phyloP scores from a whole-genome alignment of 2,888 invertebrate genomes.

The Nycteola revayana region DNA sequence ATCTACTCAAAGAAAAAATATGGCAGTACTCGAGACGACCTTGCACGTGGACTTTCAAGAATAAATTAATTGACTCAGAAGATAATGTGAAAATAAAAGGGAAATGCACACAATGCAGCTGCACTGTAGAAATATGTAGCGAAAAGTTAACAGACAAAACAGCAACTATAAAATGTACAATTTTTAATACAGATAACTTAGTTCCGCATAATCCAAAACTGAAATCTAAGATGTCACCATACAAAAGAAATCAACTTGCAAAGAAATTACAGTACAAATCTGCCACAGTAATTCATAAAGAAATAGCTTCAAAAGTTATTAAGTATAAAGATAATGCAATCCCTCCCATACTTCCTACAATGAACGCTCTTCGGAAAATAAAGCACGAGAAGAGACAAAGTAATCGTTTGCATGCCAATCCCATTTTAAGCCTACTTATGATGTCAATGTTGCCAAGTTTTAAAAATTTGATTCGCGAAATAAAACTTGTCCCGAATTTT shows the following conservation, averaged over 20 bases:
- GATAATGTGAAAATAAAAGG: constrained; percentile 1
- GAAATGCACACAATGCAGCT: constrained; percentile 3
- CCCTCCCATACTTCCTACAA: constrained; percentile 1
- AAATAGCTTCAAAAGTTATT: constrained; percentile 1
- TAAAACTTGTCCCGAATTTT: constrained; percentile 1
- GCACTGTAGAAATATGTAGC: constrained; percentile 2
- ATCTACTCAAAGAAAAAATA: constrained; percentile 5
- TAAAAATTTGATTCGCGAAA: constrained; percentile 1
- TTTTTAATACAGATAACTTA: constrained; percentile 2
- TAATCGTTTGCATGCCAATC: constrained; percentile 1
- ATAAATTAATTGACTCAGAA: constrained; percentile 1
- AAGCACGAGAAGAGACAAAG: constrained; percentile 2
- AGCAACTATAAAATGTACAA: constrained; percentile 2
- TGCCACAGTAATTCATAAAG: constrained; percentile 1
- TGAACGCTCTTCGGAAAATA: constrained; percentile 1
- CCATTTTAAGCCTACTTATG: constrained; percentile 1
- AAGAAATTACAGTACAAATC: constrained; percentile 1
- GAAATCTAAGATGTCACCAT: constrained; percentile 3
- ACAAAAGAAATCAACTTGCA: constrained; percentile 3
- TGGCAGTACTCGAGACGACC: constrained; percentile 4
- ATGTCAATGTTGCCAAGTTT: constrained; percentile 1
- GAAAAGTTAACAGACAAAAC: constrained; percentile 3
- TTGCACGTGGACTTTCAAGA: constrained; percentile 4
- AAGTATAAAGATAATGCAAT: constrained; percentile 1
- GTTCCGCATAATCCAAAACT: constrained; percentile 3